phyloP scores from a whole-genome alignment of 2,888 invertebrate genomes.

The Lissocephala sabroskyi region DNA sequence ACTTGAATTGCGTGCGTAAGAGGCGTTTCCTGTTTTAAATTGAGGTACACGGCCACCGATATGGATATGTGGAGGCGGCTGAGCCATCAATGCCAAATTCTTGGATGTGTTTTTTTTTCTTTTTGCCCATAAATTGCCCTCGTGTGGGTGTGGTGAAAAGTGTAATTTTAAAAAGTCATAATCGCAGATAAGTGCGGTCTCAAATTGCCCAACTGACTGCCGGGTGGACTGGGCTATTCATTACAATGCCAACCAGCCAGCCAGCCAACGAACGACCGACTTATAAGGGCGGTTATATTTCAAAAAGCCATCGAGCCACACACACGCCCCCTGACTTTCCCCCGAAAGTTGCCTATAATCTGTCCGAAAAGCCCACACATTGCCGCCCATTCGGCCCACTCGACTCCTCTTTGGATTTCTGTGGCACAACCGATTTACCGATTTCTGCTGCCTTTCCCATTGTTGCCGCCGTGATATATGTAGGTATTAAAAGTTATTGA shows the following conservation, averaged over 20 bases:
- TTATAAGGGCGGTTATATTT: constrained; percentile 24
- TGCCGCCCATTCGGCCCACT: constrained; percentile 11
- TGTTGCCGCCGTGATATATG: constrained; percentile 54
- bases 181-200: constrained; percentile 70
- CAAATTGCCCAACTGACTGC: constrained; percentile 46
- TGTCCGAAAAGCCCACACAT: constrained; percentile 4
- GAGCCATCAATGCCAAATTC: constrained; percentile 38
- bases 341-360: constrained; percentile 41
- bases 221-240: constrained; percentile 61
- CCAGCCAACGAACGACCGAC: constrained; percentile 12
- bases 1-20: constrained; percentile 35
- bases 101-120: constrained; percentile 26
- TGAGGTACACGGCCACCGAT: constrained; percentile 46
- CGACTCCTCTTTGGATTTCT: no score
- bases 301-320: constrained; percentile 1
- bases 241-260: constrained; percentile 50
- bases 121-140: constrained; percentile 41
- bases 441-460: constrained; percentile 48
- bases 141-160: constrained; percentile 53
- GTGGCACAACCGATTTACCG: constrained; percentile 30
- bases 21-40: constrained; percentile 70
- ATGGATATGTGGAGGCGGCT: constrained; percentile 32
- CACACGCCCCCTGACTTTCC: constrained; percentile 36
- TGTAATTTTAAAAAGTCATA: constrained; percentile 67
- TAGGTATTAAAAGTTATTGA: constrained; percentile 59